phyloP scores from a whole-genome alignment of 1,140 invertebrate genomes.

The Sarcophaga bullata region DNA sequence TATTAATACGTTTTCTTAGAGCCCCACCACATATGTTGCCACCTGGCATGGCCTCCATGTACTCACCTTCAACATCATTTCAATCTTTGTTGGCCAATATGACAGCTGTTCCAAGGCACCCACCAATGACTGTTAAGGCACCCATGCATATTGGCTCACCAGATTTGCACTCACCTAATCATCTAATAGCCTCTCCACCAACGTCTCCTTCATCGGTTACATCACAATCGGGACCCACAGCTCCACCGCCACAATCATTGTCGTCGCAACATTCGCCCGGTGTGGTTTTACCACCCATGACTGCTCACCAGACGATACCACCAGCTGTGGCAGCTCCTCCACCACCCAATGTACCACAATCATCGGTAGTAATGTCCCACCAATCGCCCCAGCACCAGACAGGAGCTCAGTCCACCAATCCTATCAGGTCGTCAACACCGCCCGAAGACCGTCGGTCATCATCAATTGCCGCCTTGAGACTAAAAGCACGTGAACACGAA shows the following conservation, averaged over 20 bases:
- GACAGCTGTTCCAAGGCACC: slow-evolving; percentile 70
- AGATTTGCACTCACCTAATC: slow-evolving; percentile 61
- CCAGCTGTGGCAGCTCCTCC: slow-evolving; percentile 46
- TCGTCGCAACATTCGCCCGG: slow-evolving; percentile 49
- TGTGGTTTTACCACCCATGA: slow-evolving; percentile 30
- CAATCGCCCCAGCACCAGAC: slow-evolving; percentile 53
- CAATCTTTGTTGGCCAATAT: slow-evolving; percentile 86
- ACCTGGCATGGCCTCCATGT: slow-evolving; percentile 72
- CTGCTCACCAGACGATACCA: slow-evolving; percentile 57
- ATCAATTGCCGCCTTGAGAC: slow-evolving; percentile 87
- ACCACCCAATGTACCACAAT: slow-evolving; percentile 44
- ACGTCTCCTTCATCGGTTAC: slow-evolving; percentile 70
- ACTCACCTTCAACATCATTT: slow-evolving; percentile 79
- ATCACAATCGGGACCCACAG: slow-evolving; percentile 43
- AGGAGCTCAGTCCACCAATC: slow-evolving; percentile 54
- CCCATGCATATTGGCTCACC: slow-evolving; percentile 63
- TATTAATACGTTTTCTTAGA: slow-evolving; percentile 64
- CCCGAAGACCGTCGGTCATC: slow-evolving; percentile 85
- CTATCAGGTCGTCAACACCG: slow-evolving; percentile 60
- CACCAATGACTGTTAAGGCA: slow-evolving; percentile 64
- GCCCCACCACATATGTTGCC: slow-evolving; percentile 73
- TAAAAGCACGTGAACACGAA: slow-evolving; percentile 93
- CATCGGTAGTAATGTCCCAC: slow-evolving; percentile 46
- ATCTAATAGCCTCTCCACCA: slow-evolving; percentile 67
- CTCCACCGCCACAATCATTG: slow-evolving; percentile 41